A percentile compares a stretch with the other conserved stretches of the same genome.
Evolutionary conservation across 2,888 invertebrate genomes (phyloP).

Genomic region (Idaea straminata): DNA sequence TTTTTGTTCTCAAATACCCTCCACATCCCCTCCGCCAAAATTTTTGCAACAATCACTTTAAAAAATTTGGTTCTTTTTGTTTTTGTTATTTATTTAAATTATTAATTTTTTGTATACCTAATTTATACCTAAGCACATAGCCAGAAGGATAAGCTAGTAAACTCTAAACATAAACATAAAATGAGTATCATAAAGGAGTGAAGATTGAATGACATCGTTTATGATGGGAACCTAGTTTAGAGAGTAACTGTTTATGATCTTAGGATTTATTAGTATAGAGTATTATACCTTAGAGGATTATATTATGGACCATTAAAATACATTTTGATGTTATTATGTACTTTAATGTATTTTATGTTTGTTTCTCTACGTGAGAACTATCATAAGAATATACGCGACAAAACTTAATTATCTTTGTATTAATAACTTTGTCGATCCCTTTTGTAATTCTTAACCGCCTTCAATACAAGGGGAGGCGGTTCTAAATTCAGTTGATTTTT

Average conservation of each 20-base stretch:
- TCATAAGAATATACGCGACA: not conserved
- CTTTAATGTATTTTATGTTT: not conserved
- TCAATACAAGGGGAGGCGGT: too few relatives aligned
- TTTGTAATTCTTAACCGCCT: too few relatives aligned
- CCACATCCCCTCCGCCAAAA: too few relatives aligned
- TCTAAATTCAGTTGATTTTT: too few relatives aligned
- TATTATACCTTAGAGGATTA: not conserved
- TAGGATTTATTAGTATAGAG: not conserved
- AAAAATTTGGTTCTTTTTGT: too few relatives aligned
- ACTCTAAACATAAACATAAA: not conserved
- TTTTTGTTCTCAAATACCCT: too few relatives aligned
- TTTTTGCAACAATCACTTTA: too few relatives aligned
- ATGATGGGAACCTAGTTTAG: slow-evolving; percentile 1
- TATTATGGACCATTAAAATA: not conserved
- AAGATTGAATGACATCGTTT: not conserved
- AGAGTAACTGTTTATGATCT: not conserved
- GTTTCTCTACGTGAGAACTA: not conserved
- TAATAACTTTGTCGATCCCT: too few relatives aligned
- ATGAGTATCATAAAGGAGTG: not conserved
- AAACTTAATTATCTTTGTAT: too few relatives aligned
- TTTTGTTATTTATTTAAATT: too few relatives aligned
- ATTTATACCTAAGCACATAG: too few relatives aligned
- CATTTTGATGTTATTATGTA: not conserved
- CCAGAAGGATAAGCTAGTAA: not conserved
- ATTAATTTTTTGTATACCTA: too few relatives aligned